Base-by-base conservation (phyloP, 2,888 invertebrate species). In the Pterostichus madidus region DNA sequence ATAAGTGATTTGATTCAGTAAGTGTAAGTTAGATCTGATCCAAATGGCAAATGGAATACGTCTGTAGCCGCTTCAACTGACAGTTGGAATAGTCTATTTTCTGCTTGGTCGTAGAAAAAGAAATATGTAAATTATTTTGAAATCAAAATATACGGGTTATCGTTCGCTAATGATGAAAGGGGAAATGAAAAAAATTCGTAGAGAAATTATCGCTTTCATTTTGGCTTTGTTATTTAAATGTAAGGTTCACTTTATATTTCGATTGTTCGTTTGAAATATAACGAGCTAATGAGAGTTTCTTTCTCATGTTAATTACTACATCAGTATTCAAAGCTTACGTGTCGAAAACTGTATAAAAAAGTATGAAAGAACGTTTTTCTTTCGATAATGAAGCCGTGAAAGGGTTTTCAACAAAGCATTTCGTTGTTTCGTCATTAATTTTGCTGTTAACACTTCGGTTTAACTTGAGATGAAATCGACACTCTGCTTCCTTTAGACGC, bases 341-440 rank as follows among this genome's bases (percentile, higher is more conserved):
- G 64, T 32, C 11, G 59, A 59, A 59, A 59, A 59, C 11, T 64
- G 35, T 31, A 64, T 35, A 64, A 64, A 64, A 39, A 64, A 64
- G 35, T 32, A 64, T 64, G 64, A 64, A 64, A 59, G 59, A 59
- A 24, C 59, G 32, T 31, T 6, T 39, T 64, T 64, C 31, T 64
- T 64, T 64, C 35, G 64, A 64, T 64, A 64, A 64, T 64, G 64
- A 35, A 64, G 64, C 35, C 35, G 64, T 64, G 64, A 64, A 64
- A 64, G 35, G n/a, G 32, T 13, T 64, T 32, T 5, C 64, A 64
- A 31, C 31, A 64, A 64, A 64, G 64, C n/a, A 11, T 39, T 39
- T 64, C 10, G n/a, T 31, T 64, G 64, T 64, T 64, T 64, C 32
- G 32, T n/a, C 64, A 64, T 64, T 64, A 64, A 39, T 64, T 13